phyloP scores from a whole-genome alignment of 2,113 vertebrate genomes.

The Theristicus caerulescens region DNA sequence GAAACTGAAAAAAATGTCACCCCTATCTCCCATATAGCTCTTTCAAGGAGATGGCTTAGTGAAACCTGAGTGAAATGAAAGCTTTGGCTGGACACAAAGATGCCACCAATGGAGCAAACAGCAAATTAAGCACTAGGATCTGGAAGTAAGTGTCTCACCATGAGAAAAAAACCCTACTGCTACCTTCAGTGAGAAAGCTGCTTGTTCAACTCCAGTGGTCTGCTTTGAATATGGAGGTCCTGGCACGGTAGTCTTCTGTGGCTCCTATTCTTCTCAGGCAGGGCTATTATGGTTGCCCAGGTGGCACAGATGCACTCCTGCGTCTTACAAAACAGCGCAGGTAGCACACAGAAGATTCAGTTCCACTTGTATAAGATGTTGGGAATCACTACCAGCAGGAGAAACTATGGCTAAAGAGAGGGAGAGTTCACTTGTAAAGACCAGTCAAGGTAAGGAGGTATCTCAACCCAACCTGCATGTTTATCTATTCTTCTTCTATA shows the following conservation, averaged over 20 bases:
- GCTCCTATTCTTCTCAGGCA: not conserved
- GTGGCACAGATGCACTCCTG: not conserved
- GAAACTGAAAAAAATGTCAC: not conserved
- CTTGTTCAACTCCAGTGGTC: not conserved
- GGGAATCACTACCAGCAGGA: not conserved
- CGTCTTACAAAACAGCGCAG: not conserved
- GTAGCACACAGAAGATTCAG: not conserved
- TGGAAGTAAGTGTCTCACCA: not conserved
- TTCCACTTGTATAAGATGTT: not conserved
- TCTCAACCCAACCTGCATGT: not conserved
- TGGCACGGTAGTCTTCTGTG: not conserved
- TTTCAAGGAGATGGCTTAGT: not conserved
- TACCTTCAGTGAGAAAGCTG: not conserved
- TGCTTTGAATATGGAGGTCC: not conserved
- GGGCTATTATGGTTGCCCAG: not conserved
- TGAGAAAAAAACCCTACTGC: not conserved
- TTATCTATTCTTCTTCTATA: not conserved
- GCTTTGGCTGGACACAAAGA: not conserved
- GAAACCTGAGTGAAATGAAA: not conserved
- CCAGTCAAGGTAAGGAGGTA: not conserved
- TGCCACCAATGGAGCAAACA: not conserved
- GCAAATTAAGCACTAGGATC: not conserved
- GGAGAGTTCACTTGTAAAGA: not conserved
- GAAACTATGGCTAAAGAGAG: not conserved
- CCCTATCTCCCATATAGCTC: not conserved